phyloP scores from a whole-genome alignment of 2,113 vertebrate genomes.

The Sebastes schlegelii region DNA sequence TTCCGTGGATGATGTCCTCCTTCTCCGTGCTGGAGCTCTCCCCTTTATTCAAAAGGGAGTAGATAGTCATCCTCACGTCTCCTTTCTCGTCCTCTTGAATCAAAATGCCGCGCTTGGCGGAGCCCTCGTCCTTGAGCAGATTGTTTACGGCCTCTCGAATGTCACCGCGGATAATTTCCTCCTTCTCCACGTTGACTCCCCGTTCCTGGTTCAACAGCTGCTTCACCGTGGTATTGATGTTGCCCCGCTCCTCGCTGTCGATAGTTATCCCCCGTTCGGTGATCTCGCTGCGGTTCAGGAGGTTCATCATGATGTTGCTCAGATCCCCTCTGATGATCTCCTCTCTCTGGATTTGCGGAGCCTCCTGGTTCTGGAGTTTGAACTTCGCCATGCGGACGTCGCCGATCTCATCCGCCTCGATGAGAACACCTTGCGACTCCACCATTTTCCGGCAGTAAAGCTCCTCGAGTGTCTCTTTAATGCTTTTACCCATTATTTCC shows the following conservation, averaged over 20 bases:
- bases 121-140: constrained; percentile 84
- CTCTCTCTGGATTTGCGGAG: constrained; percentile 90
- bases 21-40: constrained; percentile 74
- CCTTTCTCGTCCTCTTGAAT: constrained; percentile 94
- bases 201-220: constrained; percentile 88
- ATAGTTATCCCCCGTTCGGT: constrained; percentile 84
- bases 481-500: constrained; percentile 90
- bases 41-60: constrained; percentile 90
- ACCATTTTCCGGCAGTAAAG: constrained; percentile 91
- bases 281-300: constrained; percentile 85
- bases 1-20: constrained; percentile 89
- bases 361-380: constrained; percentile 89
- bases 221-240: constrained; percentile 88
- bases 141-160: constrained; percentile 91
- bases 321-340: constrained; percentile 89
- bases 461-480: constrained; percentile 90
- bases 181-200: constrained; percentile 85
- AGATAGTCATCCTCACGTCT: constrained; percentile 93
- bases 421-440: constrained; percentile 90
- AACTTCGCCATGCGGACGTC: constrained; percentile 94
- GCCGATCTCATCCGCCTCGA: constrained; percentile 92
- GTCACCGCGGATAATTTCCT: constrained; percentile 89
- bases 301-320: constrained; percentile 90
- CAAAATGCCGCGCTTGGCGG: constrained; percentile 89
- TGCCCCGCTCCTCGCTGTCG: constrained; percentile 88